Evolutionary conservation across 1,140 invertebrate species (phyloP).

Genomic region (Archivesica marissinica): DNA sequence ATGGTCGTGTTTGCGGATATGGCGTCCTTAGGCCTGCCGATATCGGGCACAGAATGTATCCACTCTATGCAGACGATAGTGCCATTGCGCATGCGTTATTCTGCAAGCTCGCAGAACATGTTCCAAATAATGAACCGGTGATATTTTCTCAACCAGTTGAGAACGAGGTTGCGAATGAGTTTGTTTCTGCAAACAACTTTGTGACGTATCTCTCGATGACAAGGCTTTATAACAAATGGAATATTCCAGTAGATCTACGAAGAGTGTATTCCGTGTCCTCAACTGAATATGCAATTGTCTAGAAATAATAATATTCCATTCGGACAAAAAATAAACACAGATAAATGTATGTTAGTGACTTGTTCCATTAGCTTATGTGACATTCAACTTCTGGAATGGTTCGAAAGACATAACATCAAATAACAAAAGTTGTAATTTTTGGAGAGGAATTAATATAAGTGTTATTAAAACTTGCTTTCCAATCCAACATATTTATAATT

Average conservation of each 20-base stretch:
- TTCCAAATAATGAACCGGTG: slow-evolving; percentile 66
- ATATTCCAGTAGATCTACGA: slow-evolving; percentile 63
- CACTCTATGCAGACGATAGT: slow-evolving; percentile 66
- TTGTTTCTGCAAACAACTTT: slow-evolving; percentile 69
- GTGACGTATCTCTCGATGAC: slow-evolving; percentile 71
- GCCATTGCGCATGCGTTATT: slow-evolving; percentile 67
- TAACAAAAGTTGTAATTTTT: too few species aligned
- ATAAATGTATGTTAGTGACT: too few species aligned
- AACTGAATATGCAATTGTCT: slow-evolving; percentile 66
- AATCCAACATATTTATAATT: too few species aligned
- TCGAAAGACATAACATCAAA: too few species aligned
- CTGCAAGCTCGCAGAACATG: slow-evolving; percentile 62
- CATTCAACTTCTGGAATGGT: too few species aligned
- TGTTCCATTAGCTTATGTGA: too few species aligned
- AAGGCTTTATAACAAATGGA: slow-evolving; percentile 69
- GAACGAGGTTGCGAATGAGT: slow-evolving; percentile 65
- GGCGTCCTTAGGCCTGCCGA: slow-evolving; percentile 67
- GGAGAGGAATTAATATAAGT: too few species aligned
- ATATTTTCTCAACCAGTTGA: slow-evolving; percentile 70
- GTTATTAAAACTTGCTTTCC: too few species aligned
- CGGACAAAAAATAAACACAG: too few species aligned
- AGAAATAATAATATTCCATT: too few species aligned
- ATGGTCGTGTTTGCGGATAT: slow-evolving; percentile 67
- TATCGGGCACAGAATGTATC: slow-evolving; percentile 69
- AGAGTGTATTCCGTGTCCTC: slow-evolving; percentile 64